These are phyloP conservation scores for Tylochromis polylepis DNA, from an alignment of 2,113 vertebrate genomes.

Conservation along the genomic window DNA sequence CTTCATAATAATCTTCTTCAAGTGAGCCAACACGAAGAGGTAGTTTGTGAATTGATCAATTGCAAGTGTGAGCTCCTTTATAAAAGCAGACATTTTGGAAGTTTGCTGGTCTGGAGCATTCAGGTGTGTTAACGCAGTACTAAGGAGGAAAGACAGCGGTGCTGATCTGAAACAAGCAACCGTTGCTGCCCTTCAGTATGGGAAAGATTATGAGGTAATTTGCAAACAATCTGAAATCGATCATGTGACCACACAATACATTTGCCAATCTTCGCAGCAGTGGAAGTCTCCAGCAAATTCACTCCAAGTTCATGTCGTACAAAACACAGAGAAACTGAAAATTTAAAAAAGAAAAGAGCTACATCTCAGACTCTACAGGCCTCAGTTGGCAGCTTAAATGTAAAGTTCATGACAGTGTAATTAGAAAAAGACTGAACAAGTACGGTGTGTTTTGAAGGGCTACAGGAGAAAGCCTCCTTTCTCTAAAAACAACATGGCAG, in stretches of 20 bases:
- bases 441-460: neutral
- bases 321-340: neutral
- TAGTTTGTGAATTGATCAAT: neutral
- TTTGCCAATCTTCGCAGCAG: neutral
- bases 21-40: neutral
- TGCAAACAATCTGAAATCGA: fast-evolving
- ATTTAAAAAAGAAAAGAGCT: fast-evolving
- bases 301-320: neutral
- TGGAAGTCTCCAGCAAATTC: neutral
- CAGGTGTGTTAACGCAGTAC: neutral
- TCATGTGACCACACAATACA: fast-evolving
- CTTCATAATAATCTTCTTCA: no score
- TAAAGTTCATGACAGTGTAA: neutral
- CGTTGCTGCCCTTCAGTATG: neutral
- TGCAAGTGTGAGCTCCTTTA: neutral
- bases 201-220: neutral
- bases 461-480: neutral
- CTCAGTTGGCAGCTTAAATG: neutral
- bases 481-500: neutral
- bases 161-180: neutral
- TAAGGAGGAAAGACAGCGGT: fast-evolving
- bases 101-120: fast-evolving
- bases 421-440: neutral
- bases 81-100: neutral
- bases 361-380: neutral